Percentiles rank a stretch among this genome's conserved stretches.
Conservation (phyloP, 2,888 invertebrate genomes). For the Microdon myrmicae region DNA sequence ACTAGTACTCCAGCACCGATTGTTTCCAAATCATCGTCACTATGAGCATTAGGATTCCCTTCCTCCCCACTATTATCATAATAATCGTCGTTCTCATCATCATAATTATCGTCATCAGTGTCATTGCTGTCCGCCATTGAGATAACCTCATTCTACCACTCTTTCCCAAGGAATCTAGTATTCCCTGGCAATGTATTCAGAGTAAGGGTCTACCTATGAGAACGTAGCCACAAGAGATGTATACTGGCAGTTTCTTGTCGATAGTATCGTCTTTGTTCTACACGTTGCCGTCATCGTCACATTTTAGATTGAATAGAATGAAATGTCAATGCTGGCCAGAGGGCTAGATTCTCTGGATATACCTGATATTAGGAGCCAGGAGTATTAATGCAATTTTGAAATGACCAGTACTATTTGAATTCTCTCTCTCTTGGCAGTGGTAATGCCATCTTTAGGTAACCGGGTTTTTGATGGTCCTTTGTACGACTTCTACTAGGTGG, state of each 20-base stretch:
- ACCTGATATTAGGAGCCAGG: constrained; percentile 4
- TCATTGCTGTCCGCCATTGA: constrained; percentile 29
- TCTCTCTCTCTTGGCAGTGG: constrained; percentile 2
- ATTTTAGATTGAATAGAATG: constrained; percentile 54
- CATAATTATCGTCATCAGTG: too few species aligned
- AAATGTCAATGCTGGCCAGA: constrained; percentile 55
- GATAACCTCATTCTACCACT: constrained; percentile 35
- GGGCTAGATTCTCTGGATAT: constrained; percentile 36
- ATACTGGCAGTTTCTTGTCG: constrained; percentile 15
- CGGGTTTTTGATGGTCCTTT: constrained; percentile 10
- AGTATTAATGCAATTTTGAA: constrained; percentile 1
- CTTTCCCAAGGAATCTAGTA: constrained; percentile 1
- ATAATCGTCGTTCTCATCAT: too few species aligned
- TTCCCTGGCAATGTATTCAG: too few species aligned
- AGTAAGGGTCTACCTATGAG: constrained; percentile 8
- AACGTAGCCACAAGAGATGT: constrained; percentile 1
- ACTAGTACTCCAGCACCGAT: constrained; percentile 16
- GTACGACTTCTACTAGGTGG: too few species aligned
- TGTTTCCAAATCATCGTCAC: constrained; percentile 43
- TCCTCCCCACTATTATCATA: too few species aligned
- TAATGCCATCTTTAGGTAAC: constrained; percentile 5
- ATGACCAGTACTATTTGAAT: constrained; percentile 7
- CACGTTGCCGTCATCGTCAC: constrained; percentile 27
- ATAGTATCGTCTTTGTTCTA: constrained; percentile 31
- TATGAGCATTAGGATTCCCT: too few species aligned